phyloP scores from a whole-genome alignment of 2,797 vertebrate species.

The Syndactyla subalaris region DNA sequence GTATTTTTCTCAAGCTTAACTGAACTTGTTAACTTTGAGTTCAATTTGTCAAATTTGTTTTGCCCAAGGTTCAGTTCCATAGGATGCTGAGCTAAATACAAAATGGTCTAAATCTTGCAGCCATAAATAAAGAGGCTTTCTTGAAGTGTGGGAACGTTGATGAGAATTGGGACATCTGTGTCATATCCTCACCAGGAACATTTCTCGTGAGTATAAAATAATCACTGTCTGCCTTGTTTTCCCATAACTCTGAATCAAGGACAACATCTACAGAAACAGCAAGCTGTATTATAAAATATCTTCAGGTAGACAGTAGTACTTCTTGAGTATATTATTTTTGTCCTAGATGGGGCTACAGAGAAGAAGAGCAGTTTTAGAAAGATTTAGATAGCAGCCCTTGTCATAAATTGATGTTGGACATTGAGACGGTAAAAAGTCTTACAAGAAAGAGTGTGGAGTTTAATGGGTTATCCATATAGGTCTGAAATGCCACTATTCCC shows the following conservation, averaged over 20 bases:
- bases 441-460: neutral
- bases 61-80: neutral
- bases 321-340: neutral
- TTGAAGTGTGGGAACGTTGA: neutral
- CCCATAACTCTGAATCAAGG: neutral
- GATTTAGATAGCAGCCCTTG: neutral
- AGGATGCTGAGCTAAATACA: neutral
- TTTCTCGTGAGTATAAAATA: neutral
- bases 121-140: neutral
- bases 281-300: neutral
- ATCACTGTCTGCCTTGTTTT: neutral
- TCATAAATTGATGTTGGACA: neutral
- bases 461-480: neutral
- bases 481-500: neutral
- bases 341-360: neutral
- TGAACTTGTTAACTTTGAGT: neutral
- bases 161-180: neutral
- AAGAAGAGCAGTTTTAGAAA: neutral
- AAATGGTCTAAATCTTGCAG: neutral
- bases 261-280: neutral
- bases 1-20: neutral
- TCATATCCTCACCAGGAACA: neutral
- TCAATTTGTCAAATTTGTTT: neutral
- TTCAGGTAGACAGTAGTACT: neutral
- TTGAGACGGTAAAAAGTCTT: neutral